Evolutionary conservation across 2,888 invertebrate genomes (phyloP), one percentile per base, ranked within the genome.

Genomic region (Pterobdella sp.): DNA sequence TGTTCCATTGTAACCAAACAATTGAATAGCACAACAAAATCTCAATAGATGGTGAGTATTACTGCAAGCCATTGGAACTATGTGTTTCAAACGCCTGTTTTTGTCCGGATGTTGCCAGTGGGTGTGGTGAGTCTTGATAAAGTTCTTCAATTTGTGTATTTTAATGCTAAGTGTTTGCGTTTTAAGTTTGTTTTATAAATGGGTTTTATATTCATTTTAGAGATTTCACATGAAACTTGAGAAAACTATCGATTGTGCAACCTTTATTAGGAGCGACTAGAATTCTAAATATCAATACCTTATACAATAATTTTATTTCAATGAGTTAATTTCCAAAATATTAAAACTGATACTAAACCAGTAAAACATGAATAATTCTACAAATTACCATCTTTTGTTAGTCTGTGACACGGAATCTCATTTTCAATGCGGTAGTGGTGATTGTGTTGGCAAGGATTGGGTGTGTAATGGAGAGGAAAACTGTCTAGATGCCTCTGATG

Each of bases 401-500:
- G 49, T 42, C 22, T 42, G 49, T 22, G 49, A 42, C 22, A 14
- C 22, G 49, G 22, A 42, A 22, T 14, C 49, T 26, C 7, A 56
- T 3, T 56, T 56, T 26, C 4, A 56, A 26, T 56, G 60, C 60
- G 60, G n/a, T 26, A 26, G 26, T n/a, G 60, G 60, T n/a, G n/a
- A 56, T 22, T 73, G 67, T 29, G 34, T 67, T 1, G 35, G 36
- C 56, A 34, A 56, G 32, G 26, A 29, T 32, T 14, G 14, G 14
- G 26, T 70, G 4, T 70, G 70, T 56, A 34, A 70, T 35, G 18
- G 36, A 0, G 26, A 32, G 32, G 56, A 29, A 18, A 52, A 70
- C 34, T 70, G 70, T 34, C 0, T 0, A 0, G 70, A 70, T 22
- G 70, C 52, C 4, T 42, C 42, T 34, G 70, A 70, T 70, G 70